Evolutionary conservation across 2,888 invertebrate genomes (phyloP).

Genomic region (Cerastoderma edule): DNA sequence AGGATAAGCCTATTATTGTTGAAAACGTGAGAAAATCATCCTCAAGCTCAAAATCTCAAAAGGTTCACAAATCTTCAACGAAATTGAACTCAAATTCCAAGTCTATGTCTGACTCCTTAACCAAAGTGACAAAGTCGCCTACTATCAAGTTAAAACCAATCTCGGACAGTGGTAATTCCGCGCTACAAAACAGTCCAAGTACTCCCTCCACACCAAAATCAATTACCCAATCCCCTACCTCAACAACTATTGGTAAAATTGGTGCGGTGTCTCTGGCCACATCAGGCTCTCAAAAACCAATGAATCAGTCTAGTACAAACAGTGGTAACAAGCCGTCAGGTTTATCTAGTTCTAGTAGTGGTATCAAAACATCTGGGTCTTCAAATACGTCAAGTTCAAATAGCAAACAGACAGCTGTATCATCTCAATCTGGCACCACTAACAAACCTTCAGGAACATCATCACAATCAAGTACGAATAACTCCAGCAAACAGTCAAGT

Average conservation of each 20-base stretch:
- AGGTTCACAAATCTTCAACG: constrained; percentile 61
- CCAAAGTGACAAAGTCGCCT: constrained; percentile 73
- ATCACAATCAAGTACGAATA: too few relatives aligned
- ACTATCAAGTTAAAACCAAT: constrained; percentile 86
- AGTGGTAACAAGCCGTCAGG: constrained; percentile 42
- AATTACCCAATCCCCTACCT: constrained; percentile 64
- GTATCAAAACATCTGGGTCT: constrained; percentile 4
- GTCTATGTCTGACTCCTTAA: constrained; percentile 50
- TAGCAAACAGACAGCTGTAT: neutral
- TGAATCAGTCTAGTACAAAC: constrained; percentile 32
- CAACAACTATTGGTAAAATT: constrained; percentile 66
- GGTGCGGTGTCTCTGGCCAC: constrained; percentile 67
- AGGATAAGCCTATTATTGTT: constrained; percentile 19
- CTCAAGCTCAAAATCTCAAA: constrained; percentile 53
- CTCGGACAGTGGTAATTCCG: constrained; percentile 84
- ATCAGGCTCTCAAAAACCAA: constrained; percentile 61
- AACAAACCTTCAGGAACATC: neutral
- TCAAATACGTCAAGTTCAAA: constrained; percentile 11
- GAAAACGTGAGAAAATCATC: constrained; percentile 46
- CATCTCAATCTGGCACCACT: neutral
- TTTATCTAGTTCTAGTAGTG: neutral
- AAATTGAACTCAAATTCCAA: constrained; percentile 48
- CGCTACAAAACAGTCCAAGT: constrained; percentile 37
- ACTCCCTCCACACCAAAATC: constrained; percentile 58
- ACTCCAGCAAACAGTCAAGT: too few relatives aligned